Percentiles rank a stretch among this genome's conserved stretches.
These are phyloP conservation scores for Zonitis immaculata DNA, from an alignment of 2,888 invertebrate species.

Conservation along the genomic window DNA sequence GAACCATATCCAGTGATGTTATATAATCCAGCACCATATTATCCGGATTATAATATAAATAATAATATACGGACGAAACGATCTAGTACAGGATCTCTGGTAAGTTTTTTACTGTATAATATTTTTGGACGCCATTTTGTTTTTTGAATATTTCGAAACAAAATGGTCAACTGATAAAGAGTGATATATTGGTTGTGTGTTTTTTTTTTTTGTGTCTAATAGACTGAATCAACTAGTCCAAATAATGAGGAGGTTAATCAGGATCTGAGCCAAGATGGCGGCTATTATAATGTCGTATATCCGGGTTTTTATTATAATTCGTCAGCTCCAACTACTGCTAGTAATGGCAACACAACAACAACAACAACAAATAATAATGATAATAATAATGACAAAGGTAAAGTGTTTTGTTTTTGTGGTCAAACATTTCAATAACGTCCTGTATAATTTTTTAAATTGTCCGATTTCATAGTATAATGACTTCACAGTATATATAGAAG, in stretches of 20 bases:
- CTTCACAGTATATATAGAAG: slow-evolving; percentile 9
- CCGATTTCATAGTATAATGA: slow-evolving; percentile 27
- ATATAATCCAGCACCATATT: slow-evolving; percentile 46
- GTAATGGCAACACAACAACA: background rate
- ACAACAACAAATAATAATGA: background rate
- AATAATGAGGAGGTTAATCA: slow-evolving; percentile 45
- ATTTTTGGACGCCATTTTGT: no score
- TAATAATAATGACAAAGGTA: no score
- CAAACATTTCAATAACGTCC: slow-evolving; percentile 2
- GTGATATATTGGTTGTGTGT: background rate
- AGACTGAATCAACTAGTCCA: slow-evolving; percentile 48
- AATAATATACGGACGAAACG: slow-evolving; percentile 41
- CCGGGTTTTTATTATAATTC: slow-evolving; percentile 7
- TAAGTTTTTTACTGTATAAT: slow-evolving; percentile 36
- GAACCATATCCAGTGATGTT: slow-evolving; percentile 47
- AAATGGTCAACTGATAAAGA: background rate
- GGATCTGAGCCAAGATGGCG: slow-evolving; percentile 28
- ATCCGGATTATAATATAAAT: slow-evolving; percentile 40
- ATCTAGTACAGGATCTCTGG: slow-evolving; percentile 46
- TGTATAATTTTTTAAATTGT: no score
- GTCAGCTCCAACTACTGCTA: background rate
- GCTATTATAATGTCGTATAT: background rate
- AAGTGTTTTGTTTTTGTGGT: no score
- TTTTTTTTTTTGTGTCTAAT: slow-evolving; percentile 16
- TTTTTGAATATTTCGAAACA: background rate